Evolutionary conservation across 1,140 invertebrate species (phyloP).

Genomic region (Campoletis sonorensis): DNA sequence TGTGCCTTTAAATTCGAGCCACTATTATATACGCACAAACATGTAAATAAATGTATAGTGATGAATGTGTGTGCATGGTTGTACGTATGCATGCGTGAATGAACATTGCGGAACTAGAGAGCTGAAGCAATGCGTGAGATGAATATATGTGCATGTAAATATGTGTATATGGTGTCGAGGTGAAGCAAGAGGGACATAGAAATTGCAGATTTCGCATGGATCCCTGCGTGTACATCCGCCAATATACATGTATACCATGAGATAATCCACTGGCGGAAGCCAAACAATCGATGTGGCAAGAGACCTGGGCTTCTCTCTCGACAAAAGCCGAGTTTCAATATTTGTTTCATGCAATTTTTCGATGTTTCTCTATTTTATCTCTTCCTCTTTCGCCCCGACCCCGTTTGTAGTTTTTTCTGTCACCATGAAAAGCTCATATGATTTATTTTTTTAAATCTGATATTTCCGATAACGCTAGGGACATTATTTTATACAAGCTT

Average conservation of each 20-base stretch:
- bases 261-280: slow-evolving; percentile 31
- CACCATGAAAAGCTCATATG: no score
- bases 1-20: slow-evolving; percentile 18
- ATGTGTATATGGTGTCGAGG: neutral
- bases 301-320: neutral
- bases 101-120: slow-evolving; percentile 2
- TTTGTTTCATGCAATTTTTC: slow-evolving; percentile 15
- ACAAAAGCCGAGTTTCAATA: slow-evolving; percentile 29
- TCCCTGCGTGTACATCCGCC: neutral
- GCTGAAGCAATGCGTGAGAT: neutral
- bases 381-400: neutral
- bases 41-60: neutral
- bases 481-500: no score
- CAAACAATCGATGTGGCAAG: slow-evolving; percentile 34
- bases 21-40: neutral
- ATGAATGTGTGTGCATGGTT: neutral
- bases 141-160: neutral
- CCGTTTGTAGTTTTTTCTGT: neutral
- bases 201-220: slow-evolving; percentile 16
- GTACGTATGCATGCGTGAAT: neutral
- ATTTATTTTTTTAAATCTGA: no score
- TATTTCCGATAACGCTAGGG: no score
- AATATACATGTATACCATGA: neutral
- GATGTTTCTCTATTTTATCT: neutral
- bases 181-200: neutral